Evolutionary conservation across 2,888 invertebrate genomes (phyloP).

Genomic region (Lapara coniferarum): DNA sequence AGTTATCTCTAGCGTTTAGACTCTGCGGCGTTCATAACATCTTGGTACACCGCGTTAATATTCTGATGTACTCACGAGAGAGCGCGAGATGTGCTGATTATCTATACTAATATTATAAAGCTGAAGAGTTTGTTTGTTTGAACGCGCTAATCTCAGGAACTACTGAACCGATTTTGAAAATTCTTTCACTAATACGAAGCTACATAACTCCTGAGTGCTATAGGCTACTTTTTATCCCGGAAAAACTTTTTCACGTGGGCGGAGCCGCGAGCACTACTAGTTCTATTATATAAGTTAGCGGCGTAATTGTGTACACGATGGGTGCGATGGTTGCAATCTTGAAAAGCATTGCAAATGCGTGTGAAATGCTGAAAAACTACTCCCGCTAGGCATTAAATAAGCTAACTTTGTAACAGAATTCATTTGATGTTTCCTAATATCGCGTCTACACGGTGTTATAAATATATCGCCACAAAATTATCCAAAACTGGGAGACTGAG

Average conservation of each 20-base stretch:
- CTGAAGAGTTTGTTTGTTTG: too few species aligned
- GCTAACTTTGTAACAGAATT: neutral
- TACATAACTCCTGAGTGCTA: too few species aligned
- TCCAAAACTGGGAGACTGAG: neutral
- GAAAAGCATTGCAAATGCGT: too few species aligned
- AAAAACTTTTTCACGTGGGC: too few species aligned
- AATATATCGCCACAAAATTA: neutral
- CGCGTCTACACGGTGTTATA: neutral
- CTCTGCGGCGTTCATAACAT: conserved; percentile 51
- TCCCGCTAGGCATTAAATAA: neutral
- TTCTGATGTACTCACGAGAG: neutral
- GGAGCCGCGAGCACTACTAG: too few species aligned
- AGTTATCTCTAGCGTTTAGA: conserved; percentile 34
- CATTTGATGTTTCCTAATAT: neutral
- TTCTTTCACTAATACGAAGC: too few species aligned
- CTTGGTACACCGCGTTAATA: conserved; percentile 42
- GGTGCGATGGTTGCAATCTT: neutral
- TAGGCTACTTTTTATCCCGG: too few species aligned
- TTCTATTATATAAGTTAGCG: conserved; percentile 3
- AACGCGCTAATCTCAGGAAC: too few species aligned
- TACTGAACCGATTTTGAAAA: too few species aligned
- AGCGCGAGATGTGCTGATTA: neutral
- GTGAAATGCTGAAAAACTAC: too few species aligned
- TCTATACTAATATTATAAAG: too few species aligned
- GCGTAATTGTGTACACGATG: neutral